Percentiles rank a stretch among this genome's conserved stretches.
phyloP scores from a whole-genome alignment of 2,888 invertebrate species.

The Epistrophe eligans region DNA sequence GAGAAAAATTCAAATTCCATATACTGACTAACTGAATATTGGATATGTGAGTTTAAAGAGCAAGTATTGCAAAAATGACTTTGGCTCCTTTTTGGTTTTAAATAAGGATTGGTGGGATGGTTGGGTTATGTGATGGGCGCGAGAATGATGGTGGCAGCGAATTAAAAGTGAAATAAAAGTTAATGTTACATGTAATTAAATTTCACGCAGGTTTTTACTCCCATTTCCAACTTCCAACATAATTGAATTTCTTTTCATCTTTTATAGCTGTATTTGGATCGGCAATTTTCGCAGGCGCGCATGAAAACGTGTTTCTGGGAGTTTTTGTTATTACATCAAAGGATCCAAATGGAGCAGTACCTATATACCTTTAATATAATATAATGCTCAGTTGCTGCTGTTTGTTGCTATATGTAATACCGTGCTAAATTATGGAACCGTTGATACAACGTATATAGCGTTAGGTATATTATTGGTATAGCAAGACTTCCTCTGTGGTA shows the following conservation, averaged over 20 bases:
- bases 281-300: background rate
- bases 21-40: background rate
- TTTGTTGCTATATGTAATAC: background rate
- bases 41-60: background rate
- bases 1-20: background rate
- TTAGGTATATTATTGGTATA: background rate
- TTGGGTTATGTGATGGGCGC: background rate
- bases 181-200: slow-evolving; percentile 62
- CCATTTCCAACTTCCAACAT: slow-evolving; percentile 16
- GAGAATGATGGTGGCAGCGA: slow-evolving; percentile 29
- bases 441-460: background rate
- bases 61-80: background rate
- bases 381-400: background rate
- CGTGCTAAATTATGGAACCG: slow-evolving; percentile 6
- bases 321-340: slow-evolving; percentile 4
- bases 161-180: slow-evolving; percentile 61
- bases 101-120: background rate
- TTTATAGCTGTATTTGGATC: slow-evolving; percentile 27
- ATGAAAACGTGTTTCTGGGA: background rate
- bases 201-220: slow-evolving; percentile 50
- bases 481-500: background rate
- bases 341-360: slow-evolving; percentile 6
- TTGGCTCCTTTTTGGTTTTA: background rate
- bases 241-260: slow-evolving; percentile 60
- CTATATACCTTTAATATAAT: background rate